phyloP scores from a whole-genome alignment of 2,113 vertebrate genomes.

The Crotalus viridis region DNA sequence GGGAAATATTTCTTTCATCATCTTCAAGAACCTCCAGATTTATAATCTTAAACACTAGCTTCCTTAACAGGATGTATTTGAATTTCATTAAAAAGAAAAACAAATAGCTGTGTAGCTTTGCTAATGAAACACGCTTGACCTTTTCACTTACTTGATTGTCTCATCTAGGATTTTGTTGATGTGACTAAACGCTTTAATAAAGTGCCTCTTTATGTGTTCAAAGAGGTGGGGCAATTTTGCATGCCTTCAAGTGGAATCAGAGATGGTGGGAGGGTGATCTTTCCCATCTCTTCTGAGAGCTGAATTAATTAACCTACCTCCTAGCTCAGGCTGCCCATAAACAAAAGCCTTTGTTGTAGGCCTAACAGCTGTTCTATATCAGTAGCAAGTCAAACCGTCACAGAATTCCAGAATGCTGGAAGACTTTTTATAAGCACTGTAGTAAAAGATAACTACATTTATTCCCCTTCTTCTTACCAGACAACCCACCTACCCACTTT shows the following conservation, averaged over 20 bases:
- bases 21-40: slow-evolving; percentile 92
- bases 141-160: slow-evolving; percentile 72
- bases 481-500: neutral
- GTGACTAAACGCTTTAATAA: slow-evolving; percentile 28
- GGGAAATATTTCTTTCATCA: slow-evolving; percentile 86
- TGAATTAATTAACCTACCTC: slow-evolving; percentile 97
- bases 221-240: slow-evolving; percentile 32
- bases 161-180: slow-evolving; percentile 50
- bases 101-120: slow-evolving; percentile 72
- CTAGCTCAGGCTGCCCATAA: slow-evolving; percentile 95
- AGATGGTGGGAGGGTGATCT: slow-evolving; percentile 33
- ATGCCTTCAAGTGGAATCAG: slow-evolving; percentile 45
- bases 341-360: slow-evolving; percentile 90
- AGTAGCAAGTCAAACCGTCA: slow-evolving; percentile 93
- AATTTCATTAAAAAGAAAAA: slow-evolving; percentile 86
- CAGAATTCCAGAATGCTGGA: slow-evolving; percentile 95
- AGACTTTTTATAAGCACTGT: slow-evolving; percentile 85
- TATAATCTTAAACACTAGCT: slow-evolving; percentile 85
- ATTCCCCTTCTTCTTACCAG: slow-evolving; percentile 53
- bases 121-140: slow-evolving; percentile 83
- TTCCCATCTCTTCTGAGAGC: slow-evolving; percentile 77
- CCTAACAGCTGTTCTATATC: slow-evolving; percentile 94
- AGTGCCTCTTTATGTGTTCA: neutral
- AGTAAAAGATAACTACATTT: slow-evolving; percentile 86
- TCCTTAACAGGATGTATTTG: slow-evolving; percentile 84